phyloP scores from a whole-genome alignment of 1,140 invertebrate genomes.

The Colletes gigas region DNA sequence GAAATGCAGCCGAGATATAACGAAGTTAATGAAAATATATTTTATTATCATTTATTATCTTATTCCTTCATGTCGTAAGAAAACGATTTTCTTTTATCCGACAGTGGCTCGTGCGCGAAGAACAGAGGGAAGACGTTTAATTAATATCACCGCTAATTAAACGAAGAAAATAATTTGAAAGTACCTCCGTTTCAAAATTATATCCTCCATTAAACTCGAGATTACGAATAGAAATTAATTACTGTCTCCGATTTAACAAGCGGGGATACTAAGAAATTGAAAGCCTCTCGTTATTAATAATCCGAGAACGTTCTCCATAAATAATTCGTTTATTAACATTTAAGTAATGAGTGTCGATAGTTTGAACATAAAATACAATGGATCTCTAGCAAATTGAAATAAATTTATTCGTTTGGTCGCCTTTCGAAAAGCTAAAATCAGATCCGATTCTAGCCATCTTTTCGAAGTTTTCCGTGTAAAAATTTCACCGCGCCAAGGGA shows the following conservation, averaged over 20 bases:
- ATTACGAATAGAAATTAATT: background rate
- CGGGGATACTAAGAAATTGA: background rate
- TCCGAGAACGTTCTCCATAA: background rate
- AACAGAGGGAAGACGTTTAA: background rate
- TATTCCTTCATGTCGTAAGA: background rate
- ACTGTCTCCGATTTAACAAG: background rate
- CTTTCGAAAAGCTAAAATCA: too few species aligned
- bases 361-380: too few species aligned
- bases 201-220: background rate
- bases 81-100: background rate
- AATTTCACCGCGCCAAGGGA: too few species aligned
- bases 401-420: too few species aligned
- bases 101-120: background rate
- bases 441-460: too few species aligned
- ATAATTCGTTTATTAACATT: background rate
- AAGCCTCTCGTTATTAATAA: too few species aligned
- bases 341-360: too few species aligned
- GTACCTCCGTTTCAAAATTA: background rate
- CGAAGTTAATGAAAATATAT: background rate
- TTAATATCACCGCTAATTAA: background rate
- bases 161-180: background rate
- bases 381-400: too few species aligned
- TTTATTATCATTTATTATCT: background rate
- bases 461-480: too few species aligned
- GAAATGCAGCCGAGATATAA: too few species aligned